Base-by-base conservation (phyloP, 1,140 invertebrate species). In the Oppia nitens region DNA sequence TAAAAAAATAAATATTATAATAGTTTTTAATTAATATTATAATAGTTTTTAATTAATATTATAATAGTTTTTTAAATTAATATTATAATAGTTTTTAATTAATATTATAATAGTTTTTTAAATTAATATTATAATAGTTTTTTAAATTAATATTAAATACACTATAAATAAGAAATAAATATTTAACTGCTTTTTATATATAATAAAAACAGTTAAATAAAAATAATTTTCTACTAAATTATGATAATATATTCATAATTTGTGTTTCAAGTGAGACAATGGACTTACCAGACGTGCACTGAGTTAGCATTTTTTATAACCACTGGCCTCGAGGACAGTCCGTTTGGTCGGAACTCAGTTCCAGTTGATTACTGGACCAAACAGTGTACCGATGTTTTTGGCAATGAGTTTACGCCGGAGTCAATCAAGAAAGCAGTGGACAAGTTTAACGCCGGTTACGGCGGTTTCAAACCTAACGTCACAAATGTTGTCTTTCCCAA, bases 251-350 rank as follows among this genome's bases (percentile, higher is more conserved):
- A n/a, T n/a, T n/a, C n/a, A n/a, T n/a, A n/a, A n/a, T n/a, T n/a
- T n/a, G n/a, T n/a, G n/a, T n/a, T n/a, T 21, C 6, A 17, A 57
- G 81, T 76, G 60, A 78, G 87, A 1, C 85, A 89, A 67, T 95
- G 90, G 90, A 83, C 78, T 17, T 95, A 91, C 68, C 90, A 95
- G 71, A 93, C 89, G 0, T 96, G 91, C 69, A 87, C 84, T 20
- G 90, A 96, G 70, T 96, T 94, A 71, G 91, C 88, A 25, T 95
- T 89, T 68, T 95, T 83, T 71, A 89, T 95, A 75, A 87, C 87
- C 0, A 90, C 89, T 0, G 80, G 82, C 14, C 78, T 77, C 2
- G 73, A 76, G 25, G 72, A 78, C 0, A 78, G 84, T 66, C 75
- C 85, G 12, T 94, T 94, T 68, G 83, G 87, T 0, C 73, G 82